Base-by-base conservation (phyloP, 2,888 invertebrate species). In the Drosophila nigritarsus region DNA sequence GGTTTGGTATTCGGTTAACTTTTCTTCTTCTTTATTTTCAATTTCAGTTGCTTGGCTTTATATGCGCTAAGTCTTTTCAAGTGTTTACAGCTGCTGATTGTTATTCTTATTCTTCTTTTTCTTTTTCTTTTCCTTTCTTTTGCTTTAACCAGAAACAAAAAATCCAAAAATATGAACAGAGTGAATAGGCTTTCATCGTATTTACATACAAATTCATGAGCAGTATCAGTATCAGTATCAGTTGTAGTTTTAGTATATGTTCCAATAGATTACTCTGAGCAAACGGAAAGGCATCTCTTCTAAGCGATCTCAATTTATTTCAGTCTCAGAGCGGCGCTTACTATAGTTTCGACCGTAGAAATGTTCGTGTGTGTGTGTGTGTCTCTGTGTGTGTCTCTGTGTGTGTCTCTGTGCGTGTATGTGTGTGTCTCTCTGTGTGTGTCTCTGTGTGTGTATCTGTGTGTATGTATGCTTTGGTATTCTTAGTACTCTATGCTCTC, bases 41-140 rank as follows among this genome's bases (percentile, higher is more conserved):
- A 63, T 55, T 55, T 58, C 42, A 30, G 53, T 72, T 72, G 66
- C 50, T 42, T 61, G 53, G 30, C 27, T 48, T 68, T 40, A 71
- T 55, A 73, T 68, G 80, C 63, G 61, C 68, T 70, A 77, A 82
- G 87, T 82, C 87, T 86, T 86, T 62, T 75, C 72, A 70, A 77
- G 65, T 78, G 55, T 67, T 66, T 62, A 55, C 67, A 64, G 49
- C 49, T 68, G 67, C 65, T 65, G 60, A 68, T 73, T 67, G 53
- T 66, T 72, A 42, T 49, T 54, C 11, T 42, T 58, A n/a, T 11
- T 29, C 9, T n/a, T 30, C n/a, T 27, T 42, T 42, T n/a, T 15
- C n/a, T 27, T 42, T 42, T n/a, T 36, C 1, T 38, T 38, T 18
- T 18, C 20, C 45, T 24, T 45, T 45, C 8, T 2, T 24, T 40